These are phyloP conservation scores for Lypha dubia DNA, from an alignment of 2,888 invertebrate species.

Conservation along the genomic window DNA sequence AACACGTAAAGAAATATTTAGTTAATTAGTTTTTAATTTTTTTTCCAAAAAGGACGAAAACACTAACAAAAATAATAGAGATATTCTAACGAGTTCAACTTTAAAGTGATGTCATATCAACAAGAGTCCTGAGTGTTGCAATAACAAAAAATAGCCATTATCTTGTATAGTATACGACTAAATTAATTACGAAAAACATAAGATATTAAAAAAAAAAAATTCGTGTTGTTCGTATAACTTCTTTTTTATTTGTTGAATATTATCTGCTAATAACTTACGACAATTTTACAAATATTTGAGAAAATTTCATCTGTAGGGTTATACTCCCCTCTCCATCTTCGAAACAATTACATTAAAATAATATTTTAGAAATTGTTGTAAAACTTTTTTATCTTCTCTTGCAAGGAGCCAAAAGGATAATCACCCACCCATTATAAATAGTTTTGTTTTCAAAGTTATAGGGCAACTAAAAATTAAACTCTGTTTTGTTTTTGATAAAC, in stretches of 20 bases:
- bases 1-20: too few relatives aligned
- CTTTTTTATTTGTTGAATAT: slow-evolving; percentile 14
- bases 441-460: not conserved
- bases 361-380: too few relatives aligned
- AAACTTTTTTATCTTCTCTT: not conserved
- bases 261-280: slow-evolving; percentile 49
- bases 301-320: not conserved
- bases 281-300: slow-evolving; percentile 16
- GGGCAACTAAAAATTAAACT: not conserved
- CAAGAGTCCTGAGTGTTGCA: slow-evolving; percentile 46
- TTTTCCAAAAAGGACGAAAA: not conserved
- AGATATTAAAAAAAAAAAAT: not conserved
- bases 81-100: slow-evolving; percentile 17
- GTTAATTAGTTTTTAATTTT: too few relatives aligned
- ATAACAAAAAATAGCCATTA: slow-evolving; percentile 48
- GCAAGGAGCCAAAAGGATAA: not conserved
- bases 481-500: not conserved
- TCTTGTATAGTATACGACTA: slow-evolving; percentile 22
- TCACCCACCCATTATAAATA: not conserved
- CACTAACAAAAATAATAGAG: slow-evolving; percentile 15
- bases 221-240: not conserved
- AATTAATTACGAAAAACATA: not conserved
- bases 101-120: slow-evolving; percentile 59
- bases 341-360: too few relatives aligned
- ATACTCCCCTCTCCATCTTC: too few relatives aligned